These are phyloP conservation scores for Antennarius maculatus DNA, from an alignment of 2,797 vertebrate genomes.

Conservation along the genomic window DNA sequence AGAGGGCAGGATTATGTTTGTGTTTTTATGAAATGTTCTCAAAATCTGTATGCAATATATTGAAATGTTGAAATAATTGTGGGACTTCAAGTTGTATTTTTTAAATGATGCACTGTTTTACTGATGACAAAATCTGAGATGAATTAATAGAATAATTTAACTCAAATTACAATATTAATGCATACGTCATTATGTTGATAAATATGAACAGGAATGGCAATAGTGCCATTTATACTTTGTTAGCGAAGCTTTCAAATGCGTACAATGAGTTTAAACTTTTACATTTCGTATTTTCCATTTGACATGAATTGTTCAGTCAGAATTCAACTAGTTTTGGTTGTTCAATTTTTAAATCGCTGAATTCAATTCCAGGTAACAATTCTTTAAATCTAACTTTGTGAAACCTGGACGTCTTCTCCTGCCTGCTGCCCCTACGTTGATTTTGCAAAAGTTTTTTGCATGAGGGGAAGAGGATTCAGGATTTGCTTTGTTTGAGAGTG, in stretches of 20 bases:
- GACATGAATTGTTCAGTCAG: background rate
- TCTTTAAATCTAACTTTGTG: constrained; percentile 37
- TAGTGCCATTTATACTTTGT: background rate
- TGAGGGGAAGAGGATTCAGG: constrained; percentile 48
- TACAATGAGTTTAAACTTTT: background rate
- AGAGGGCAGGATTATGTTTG: background rate
- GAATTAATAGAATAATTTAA: background rate
- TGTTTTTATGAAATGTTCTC: background rate
- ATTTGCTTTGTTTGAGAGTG: constrained; percentile 51
- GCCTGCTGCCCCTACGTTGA: constrained; percentile 43
- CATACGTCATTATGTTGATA: background rate
- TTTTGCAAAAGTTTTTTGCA: constrained; percentile 37
- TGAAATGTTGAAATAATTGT: background rate
- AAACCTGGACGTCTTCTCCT: constrained; percentile 25
- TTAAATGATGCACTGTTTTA: background rate
- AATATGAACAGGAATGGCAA: background rate
- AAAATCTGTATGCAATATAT: background rate
- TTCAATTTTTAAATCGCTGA: constrained; percentile 27
- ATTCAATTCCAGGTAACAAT: constrained; percentile 17
- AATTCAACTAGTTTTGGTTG: constrained; percentile 3
- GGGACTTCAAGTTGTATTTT: background rate
- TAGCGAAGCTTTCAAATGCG: background rate
- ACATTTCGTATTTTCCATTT: background rate
- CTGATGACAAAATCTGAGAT: background rate
- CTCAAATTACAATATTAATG: constrained; percentile 9